Base-by-base conservation (phyloP, 2,797 vertebrate genomes). In the Smutsia gigantea region DNA sequence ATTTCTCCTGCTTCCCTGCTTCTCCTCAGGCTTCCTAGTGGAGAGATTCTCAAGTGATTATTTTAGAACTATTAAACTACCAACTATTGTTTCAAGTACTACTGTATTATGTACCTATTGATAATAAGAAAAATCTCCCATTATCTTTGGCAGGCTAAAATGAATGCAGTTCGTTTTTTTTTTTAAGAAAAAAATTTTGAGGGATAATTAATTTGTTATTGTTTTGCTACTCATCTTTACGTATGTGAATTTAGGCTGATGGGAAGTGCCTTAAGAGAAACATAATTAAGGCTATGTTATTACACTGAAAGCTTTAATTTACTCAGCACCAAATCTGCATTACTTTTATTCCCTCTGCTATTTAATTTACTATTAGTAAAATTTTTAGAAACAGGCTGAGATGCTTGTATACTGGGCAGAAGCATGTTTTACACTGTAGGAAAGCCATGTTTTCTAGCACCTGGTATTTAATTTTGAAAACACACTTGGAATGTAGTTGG, bases 201-300 rank as follows among this genome's bases (percentile, higher is more conserved):
- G 51, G 69, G 27, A 21, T 55, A 96, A 61, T 87, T 87, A 96
- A 61, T 87, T 87, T 90, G 69, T 75, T 94, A 87, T 81, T 53
- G 37, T 74, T 96, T 69, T 72, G n/a, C 53, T 82, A 74, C 18
- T 81, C 37, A 82, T 82, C 49, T 96, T 90, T 53, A 79, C 21
- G 75, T 8, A 9, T 72, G 71, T 74, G 91, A 92, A 66, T 88
- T 86, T 69, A 83, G 91, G 66, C 53, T 95, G 87, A 83, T 55
- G 10, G 78, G 15, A 5, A 57, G 5, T 64, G 21, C 59, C 63
- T 39, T 95, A 69, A 77, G 57, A 72, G 55, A 63, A 95, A 93
- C 15, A 11, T 71, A 92, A 82, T n/a, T 81, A 90, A 95, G 71
- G 55, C 75, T 69, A 18, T 84, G 7, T 64, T 79, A n/a, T 85